Conservation (phyloP, 2,888 invertebrate species). For the Hemicrepidius hirtus region DNA sequence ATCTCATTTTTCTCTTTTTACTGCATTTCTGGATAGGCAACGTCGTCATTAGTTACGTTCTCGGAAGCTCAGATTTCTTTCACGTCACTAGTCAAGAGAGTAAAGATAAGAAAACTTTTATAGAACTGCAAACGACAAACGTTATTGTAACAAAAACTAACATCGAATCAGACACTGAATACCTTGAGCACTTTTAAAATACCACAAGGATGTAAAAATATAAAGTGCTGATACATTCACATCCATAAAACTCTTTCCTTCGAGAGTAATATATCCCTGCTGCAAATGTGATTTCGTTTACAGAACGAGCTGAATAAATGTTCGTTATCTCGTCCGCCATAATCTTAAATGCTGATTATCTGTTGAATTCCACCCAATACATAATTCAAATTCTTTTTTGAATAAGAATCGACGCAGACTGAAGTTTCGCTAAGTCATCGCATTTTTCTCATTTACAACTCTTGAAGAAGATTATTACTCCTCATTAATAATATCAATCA, state of each 20-base stretch:
- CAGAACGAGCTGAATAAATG: conserved; percentile 28
- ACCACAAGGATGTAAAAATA: conserved; percentile 15
- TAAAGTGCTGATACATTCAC: conserved; percentile 28
- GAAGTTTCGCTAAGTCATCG: conserved; percentile 9
- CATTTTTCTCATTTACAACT: background rate
- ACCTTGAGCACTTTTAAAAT: conserved; percentile 5
- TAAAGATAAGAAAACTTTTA: conserved; percentile 23
- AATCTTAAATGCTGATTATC: conserved; percentile 35
- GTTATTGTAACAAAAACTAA: conserved; percentile 11
- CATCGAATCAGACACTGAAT: conserved; percentile 14
- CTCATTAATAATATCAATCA: background rate
- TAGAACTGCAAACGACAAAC: conserved; percentile 13
- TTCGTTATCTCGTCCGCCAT: conserved; percentile 18
- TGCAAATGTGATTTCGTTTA: conserved; percentile 28
- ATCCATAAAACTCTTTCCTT: conserved; percentile 9
- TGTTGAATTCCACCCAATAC: conserved; percentile 18
- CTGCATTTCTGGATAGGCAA: background rate
- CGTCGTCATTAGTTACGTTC: conserved; percentile 27
- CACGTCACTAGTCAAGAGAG: conserved; percentile 22
- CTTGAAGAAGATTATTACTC: background rate
- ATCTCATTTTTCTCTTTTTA: background rate
- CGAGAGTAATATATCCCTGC: conserved; percentile 17
- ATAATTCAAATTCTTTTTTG: conserved; percentile 24
- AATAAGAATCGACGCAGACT: background rate
- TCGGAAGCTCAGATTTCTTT: conserved; percentile 25